Percentiles rank a stretch among this genome's conserved stretches.
Evolutionary conservation across 2,888 invertebrate genomes (phyloP).

Genomic region (Epinotia bilunana): DNA sequence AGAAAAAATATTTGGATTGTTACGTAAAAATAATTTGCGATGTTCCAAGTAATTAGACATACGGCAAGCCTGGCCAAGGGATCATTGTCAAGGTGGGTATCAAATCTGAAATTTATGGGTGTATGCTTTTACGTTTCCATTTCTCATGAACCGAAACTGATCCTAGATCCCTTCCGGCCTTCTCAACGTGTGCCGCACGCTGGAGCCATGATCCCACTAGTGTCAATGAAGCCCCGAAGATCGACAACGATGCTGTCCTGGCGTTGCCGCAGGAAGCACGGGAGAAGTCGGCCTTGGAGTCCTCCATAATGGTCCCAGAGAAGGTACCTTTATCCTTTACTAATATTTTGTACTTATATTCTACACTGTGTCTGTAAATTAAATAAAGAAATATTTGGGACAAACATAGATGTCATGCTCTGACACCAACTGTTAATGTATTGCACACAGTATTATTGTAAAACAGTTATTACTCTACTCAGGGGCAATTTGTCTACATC

Average conservation of each 20-base stretch:
- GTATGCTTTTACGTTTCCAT: neutral
- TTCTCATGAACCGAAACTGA: neutral
- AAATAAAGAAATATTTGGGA: too few species aligned
- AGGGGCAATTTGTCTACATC: too few species aligned
- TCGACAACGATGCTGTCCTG: constrained; percentile 79
- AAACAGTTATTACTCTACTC: too few species aligned
- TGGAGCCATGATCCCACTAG: constrained; percentile 58
- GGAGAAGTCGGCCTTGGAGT: constrained; percentile 73
- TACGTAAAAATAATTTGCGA: constrained; percentile 49
- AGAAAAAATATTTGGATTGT: constrained; percentile 37
- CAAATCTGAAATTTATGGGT: neutral
- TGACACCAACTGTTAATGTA: too few species aligned
- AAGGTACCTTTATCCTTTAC: constrained; percentile 67
- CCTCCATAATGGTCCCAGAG: constrained; percentile 83
- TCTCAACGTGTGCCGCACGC: constrained; percentile 60
- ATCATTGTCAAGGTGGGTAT: constrained; percentile 63
- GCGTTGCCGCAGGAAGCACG: constrained; percentile 78
- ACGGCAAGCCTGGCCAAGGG: constrained; percentile 61
- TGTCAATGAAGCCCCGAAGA: constrained; percentile 76
- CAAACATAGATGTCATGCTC: too few species aligned
- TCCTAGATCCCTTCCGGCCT: constrained; percentile 69
- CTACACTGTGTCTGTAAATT: too few species aligned
- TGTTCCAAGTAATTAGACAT: constrained; percentile 68
- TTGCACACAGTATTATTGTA: too few species aligned
- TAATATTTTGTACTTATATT: neutral